Evolutionary conservation across 2,888 invertebrate species (phyloP).

Genomic region (Acronicta leporina): DNA sequence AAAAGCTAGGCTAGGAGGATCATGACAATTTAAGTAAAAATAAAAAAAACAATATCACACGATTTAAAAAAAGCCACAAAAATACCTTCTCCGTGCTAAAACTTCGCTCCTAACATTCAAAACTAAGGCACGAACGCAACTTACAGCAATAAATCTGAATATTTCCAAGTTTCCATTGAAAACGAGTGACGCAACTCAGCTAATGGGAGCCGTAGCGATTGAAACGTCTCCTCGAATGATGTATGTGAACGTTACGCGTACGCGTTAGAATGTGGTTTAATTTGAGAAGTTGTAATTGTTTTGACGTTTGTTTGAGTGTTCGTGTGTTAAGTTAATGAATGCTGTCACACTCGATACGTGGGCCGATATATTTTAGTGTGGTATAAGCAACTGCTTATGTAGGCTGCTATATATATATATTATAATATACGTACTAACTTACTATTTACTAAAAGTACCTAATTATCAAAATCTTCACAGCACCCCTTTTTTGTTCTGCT

Average conservation of each 20-base stretch:
- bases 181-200: constrained; percentile 67
- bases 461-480: too few relatives aligned
- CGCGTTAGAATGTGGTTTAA: constrained; percentile 35
- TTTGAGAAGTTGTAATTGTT: constrained; percentile 36
- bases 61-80: not conserved
- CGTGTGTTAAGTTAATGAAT: not conserved
- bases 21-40: too few relatives aligned
- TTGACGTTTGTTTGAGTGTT: constrained; percentile 10
- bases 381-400: too few relatives aligned
- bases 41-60: too few relatives aligned
- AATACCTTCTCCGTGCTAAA: constrained; percentile 31
- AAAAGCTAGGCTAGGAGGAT: too few relatives aligned
- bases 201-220: constrained; percentile 68
- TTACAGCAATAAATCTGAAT: constrained; percentile 69
- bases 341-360: not conserved
- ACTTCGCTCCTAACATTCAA: constrained; percentile 17
- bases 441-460: too few relatives aligned
- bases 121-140: constrained; percentile 61
- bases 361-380: too few relatives aligned
- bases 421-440: too few relatives aligned
- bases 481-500: too few relatives aligned
- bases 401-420: too few relatives aligned
- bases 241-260: constrained; percentile 43
- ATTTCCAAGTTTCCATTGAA: constrained; percentile 71
- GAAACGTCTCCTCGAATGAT: constrained; percentile 62